These are phyloP conservation scores for Mormyrops attenuatus DNA, from an alignment of 2,797 vertebrate genomes.

Conservation along the genomic window DNA sequence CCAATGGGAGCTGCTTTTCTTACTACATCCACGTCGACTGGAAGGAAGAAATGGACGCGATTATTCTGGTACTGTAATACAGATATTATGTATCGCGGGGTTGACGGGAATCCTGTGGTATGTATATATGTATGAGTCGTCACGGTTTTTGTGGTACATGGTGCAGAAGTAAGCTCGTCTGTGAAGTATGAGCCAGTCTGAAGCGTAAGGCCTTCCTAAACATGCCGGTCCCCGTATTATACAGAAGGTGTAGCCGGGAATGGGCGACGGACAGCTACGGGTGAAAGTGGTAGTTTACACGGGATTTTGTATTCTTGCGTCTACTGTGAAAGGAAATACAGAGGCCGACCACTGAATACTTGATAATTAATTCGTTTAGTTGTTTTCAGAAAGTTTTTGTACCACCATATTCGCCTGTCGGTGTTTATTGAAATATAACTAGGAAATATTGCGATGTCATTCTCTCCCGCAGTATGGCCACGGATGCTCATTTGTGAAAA, in stretches of 20 bases:
- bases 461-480: not conserved
- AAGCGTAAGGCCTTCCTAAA: conserved; percentile 3
- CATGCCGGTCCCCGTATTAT: not conserved
- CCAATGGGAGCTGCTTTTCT: conserved; percentile 15
- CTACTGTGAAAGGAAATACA: not conserved
- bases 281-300: not conserved
- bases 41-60: conserved; percentile 62
- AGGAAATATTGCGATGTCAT: not conserved
- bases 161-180: not conserved
- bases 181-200: not conserved
- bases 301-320: not conserved
- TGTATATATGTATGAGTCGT: not conserved
- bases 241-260: not conserved
- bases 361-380: not conserved
- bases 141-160: not conserved
- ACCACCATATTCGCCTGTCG: not conserved
- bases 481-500: not conserved
- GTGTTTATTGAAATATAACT: not conserved
- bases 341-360: not conserved
- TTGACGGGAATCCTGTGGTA: not conserved
- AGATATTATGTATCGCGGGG: not conserved
- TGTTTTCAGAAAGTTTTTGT: not conserved
- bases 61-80: conserved; percentile 57
- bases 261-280: not conserved
- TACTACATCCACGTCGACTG: conserved; percentile 59